phyloP scores from a whole-genome alignment of 2,888 invertebrate species.

The Cataglyphis cursor region DNA sequence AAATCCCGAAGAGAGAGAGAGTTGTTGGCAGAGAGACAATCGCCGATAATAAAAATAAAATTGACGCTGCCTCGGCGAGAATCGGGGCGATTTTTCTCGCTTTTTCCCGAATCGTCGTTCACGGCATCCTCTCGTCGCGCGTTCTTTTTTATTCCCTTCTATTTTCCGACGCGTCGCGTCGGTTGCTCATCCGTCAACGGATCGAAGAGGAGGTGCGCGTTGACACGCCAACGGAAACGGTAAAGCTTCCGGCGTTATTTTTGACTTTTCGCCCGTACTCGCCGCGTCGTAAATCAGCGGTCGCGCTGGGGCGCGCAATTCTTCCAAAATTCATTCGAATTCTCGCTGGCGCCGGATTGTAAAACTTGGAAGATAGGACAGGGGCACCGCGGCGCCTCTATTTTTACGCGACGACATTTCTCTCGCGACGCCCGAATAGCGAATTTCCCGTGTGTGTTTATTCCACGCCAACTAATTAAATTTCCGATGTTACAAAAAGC shows the following conservation, averaged over 20 bases:
- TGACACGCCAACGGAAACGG: slow-evolving; percentile 63
- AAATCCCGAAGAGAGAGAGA: slow-evolving; percentile 52
- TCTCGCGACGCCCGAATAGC: not conserved
- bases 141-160: slow-evolving; percentile 55
- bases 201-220: slow-evolving; percentile 51
- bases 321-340: slow-evolving; percentile 61
- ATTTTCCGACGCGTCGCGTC: slow-evolving; percentile 47
- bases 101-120: slow-evolving; percentile 33
- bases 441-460: slow-evolving; percentile 22
- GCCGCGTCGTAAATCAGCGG: slow-evolving; percentile 67
- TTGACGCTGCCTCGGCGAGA: slow-evolving; percentile 49
- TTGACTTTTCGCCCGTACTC: slow-evolving; percentile 60
- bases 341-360: not conserved
- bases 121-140: slow-evolving; percentile 35
- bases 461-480: slow-evolving; percentile 31
- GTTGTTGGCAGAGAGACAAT: slow-evolving; percentile 44
- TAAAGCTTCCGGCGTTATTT: slow-evolving; percentile 71
- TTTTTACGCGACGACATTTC: not conserved
- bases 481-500: slow-evolving; percentile 46
- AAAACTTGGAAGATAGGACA: not conserved
- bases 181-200: slow-evolving; percentile 64
- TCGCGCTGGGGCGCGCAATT: slow-evolving; percentile 46
- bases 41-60: slow-evolving; percentile 70
- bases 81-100: slow-evolving; percentile 39
- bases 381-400: not conserved